phyloP scores from a whole-genome alignment of 2,888 invertebrate genomes.

The Aphidius colemani region DNA sequence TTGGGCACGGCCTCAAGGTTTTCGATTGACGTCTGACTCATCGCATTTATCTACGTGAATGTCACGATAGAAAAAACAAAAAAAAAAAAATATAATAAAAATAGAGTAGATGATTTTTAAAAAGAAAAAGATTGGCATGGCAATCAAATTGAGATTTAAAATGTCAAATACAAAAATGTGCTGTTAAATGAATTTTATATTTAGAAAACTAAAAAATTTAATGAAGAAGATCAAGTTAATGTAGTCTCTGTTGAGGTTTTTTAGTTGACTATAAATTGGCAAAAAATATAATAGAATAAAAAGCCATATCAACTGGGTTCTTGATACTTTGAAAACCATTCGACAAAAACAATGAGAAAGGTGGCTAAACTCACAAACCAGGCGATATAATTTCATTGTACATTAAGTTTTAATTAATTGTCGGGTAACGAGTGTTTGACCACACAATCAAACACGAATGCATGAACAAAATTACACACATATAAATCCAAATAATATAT shows the following conservation, averaged over 20 bases:
- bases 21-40: slow-evolving; percentile 31
- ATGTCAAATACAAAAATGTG: no score
- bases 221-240: no score
- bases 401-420: slow-evolving; percentile 49
- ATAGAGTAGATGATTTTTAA: slow-evolving; percentile 12
- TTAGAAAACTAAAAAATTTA: no score
- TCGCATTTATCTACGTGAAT: slow-evolving; percentile 32
- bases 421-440: slow-evolving; percentile 33
- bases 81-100: slow-evolving; percentile 11
- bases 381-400: slow-evolving; percentile 42
- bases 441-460: slow-evolving; percentile 10
- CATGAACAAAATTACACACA: no score
- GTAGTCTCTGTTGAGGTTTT: no score
- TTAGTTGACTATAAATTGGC: no score
- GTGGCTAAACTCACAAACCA: neutral
- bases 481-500: no score
- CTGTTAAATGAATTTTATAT: no score
- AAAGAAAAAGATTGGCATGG: neutral
- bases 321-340: no score
- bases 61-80: slow-evolving; percentile 18
- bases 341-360: no score
- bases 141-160: neutral
- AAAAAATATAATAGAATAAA: no score
- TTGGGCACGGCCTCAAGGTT: slow-evolving; percentile 19
- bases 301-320: no score